These are phyloP conservation scores for Trichacis sp. DNA, from an alignment of 2,888 invertebrate genomes.

Conservation along the genomic window DNA sequence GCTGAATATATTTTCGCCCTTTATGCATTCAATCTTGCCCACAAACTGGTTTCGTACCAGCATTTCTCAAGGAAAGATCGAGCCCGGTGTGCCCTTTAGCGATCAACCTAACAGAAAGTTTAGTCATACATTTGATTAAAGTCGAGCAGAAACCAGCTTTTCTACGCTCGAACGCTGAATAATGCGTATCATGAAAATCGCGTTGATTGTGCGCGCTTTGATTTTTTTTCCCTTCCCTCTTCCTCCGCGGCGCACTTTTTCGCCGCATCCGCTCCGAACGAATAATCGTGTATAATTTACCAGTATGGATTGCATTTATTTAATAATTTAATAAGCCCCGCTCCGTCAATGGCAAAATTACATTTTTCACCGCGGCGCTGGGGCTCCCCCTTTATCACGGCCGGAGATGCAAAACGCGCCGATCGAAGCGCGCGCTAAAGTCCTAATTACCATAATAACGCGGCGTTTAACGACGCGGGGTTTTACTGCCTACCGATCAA, in stretches of 20 bases:
- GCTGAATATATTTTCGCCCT: slow-evolving; percentile 24
- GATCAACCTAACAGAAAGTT: slow-evolving; percentile 42
- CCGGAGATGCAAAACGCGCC: not conserved
- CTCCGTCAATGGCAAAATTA: slow-evolving; percentile 1
- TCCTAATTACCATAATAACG: slow-evolving; percentile 7
- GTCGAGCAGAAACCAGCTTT: slow-evolving; percentile 14
- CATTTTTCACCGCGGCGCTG: not conserved
- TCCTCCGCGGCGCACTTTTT: not conserved
- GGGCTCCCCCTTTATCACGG: not conserved
- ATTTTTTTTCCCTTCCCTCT: slow-evolving; percentile 22
- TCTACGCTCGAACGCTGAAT: slow-evolving; percentile 1
- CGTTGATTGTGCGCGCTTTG: not conserved
- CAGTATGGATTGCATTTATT: not conserved
- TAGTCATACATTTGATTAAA: slow-evolving; percentile 42
- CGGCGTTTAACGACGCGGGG: not conserved
- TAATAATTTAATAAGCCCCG: not conserved
- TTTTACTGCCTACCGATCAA: not conserved
- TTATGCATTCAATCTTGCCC: slow-evolving; percentile 33
- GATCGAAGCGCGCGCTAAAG: slow-evolving; percentile 2
- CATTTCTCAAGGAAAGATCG: slow-evolving; percentile 31
- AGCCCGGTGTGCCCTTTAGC: slow-evolving; percentile 37
- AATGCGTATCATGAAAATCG: slow-evolving; percentile 3
- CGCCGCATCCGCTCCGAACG: too few relatives aligned
- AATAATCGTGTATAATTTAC: not conserved
- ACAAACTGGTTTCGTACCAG: slow-evolving; percentile 40